Evolutionary conservation across 2,797 vertebrate species (phyloP).

Genomic region (Menidia menidia): DNA sequence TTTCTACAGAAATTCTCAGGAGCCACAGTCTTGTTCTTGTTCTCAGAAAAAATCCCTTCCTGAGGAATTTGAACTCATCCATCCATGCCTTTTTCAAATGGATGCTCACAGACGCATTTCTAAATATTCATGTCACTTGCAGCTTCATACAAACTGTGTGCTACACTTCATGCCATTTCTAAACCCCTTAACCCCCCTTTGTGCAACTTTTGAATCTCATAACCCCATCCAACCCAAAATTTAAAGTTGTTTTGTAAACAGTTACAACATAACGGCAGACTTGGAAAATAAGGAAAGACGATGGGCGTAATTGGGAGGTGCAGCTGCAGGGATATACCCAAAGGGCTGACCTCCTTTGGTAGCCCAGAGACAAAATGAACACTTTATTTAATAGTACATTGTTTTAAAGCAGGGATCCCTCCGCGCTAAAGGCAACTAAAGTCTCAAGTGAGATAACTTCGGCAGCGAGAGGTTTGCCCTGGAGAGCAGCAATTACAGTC

Average conservation of each 20-base stretch:
- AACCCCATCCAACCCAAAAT: constrained; percentile 48
- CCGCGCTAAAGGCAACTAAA: constrained; percentile 8
- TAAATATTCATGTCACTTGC: constrained; percentile 63
- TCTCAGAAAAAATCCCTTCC: constrained; percentile 35
- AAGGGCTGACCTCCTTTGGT: constrained; percentile 18
- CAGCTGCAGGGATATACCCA: constrained; percentile 26
- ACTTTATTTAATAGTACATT: constrained; percentile 45
- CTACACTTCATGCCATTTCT: constrained; percentile 12
- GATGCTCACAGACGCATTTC: constrained; percentile 54
- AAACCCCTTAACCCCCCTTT: constrained; percentile 39
- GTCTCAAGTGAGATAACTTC: constrained; percentile 32
- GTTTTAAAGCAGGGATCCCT: constrained; percentile 39
- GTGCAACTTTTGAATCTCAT: constrained; percentile 52
- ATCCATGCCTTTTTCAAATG: constrained; percentile 50
- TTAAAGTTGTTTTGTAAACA: constrained; percentile 55
- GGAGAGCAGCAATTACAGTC: constrained; percentile 46
- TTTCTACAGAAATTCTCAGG: constrained; percentile 35
- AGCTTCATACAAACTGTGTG: constrained; percentile 25
- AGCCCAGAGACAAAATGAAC: constrained; percentile 38
- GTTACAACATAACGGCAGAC: not conserved
- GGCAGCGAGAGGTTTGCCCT: constrained; percentile 29
- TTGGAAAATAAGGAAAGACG: constrained; percentile 8
- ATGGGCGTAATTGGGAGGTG: constrained; percentile 6
- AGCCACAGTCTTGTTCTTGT: constrained; percentile 35
- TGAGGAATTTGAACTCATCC: constrained; percentile 41